Conservation (phyloP, 64 coral and sea anemone genomes). For the Dendronephthya gigantea region DNA sequence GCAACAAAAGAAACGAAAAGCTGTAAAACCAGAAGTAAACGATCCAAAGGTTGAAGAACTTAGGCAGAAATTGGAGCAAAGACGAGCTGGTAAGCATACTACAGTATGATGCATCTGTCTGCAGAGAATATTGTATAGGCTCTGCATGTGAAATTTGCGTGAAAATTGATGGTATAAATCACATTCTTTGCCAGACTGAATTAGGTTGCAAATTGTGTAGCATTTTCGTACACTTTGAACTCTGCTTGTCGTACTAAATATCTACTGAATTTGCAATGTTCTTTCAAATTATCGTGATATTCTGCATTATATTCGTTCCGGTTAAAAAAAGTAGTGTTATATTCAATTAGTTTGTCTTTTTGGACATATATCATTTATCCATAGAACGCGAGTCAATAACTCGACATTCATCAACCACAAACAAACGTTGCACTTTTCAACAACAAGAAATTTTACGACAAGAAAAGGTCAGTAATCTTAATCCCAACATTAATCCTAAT, state of each 20-base stretch:
- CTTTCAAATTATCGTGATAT: no score
- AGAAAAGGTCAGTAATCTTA: slow-evolving; percentile 50
- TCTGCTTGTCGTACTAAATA: no score
- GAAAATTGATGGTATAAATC: no score
- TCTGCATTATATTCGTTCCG: no score
- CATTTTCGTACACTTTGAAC: background rate
- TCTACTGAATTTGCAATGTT: no score
- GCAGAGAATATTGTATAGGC: no score
- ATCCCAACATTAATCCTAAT: background rate
- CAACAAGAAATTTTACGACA: slow-evolving; percentile 51
- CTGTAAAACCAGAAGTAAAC: slow-evolving; percentile 38
- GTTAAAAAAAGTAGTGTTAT: no score
- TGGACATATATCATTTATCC: no score
- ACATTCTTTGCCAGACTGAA: no score
- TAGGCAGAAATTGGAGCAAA: slow-evolving; percentile 59
- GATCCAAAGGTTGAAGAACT: slow-evolving; percentile 77
- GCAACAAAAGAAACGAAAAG: slow-evolving; percentile 41
- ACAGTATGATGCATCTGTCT: no score
- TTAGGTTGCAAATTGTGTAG: background rate
- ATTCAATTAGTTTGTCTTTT: no score
- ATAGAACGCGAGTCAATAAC: slow-evolving; percentile 58
- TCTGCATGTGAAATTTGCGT: no score
- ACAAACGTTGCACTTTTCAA: slow-evolving; percentile 47
- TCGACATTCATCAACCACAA: slow-evolving; percentile 38
- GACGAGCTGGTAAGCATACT: slow-evolving; percentile 46